Percentiles rank a stretch among this genome's conserved stretches.
Evolutionary conservation across 2,888 invertebrate species (phyloP).

Genomic region (Tuta absoluta): DNA sequence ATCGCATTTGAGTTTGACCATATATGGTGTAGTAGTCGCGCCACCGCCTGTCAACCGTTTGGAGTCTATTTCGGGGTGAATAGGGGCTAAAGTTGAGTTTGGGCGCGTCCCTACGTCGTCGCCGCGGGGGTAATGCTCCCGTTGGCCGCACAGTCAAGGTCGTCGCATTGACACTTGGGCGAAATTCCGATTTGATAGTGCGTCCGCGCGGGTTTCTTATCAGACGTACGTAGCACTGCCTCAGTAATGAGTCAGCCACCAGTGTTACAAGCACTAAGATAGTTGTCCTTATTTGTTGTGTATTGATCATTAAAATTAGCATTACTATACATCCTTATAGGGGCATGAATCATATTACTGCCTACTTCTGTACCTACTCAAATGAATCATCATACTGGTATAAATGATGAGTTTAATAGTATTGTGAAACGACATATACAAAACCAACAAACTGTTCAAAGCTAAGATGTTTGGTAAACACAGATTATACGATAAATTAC

Average conservation of each 20-base stretch:
- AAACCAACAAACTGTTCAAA: background rate
- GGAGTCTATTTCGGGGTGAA: constrained; percentile 62
- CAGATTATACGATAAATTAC: no score
- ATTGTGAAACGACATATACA: background rate
- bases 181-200: constrained; percentile 15
- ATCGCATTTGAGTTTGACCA: constrained; percentile 74
- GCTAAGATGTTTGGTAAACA: background rate
- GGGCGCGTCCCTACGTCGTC: constrained; percentile 39
- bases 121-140: constrained; percentile 55
- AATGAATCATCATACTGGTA: constrained; percentile 20
- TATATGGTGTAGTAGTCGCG: constrained; percentile 72
- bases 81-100: constrained; percentile 43
- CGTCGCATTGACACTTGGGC: constrained; percentile 29
- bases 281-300: constrained; percentile 37
- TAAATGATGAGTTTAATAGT: background rate
- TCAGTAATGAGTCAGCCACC: constrained; percentile 25
- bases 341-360: constrained; percentile 31
- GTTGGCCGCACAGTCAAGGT: constrained; percentile 61
- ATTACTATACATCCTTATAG: constrained; percentile 20
- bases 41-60: constrained; percentile 58
- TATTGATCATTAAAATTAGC: constrained; percentile 30
- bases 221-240: constrained; percentile 26
- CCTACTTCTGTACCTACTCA: background rate
- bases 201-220: constrained; percentile 31
- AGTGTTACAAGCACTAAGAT: constrained; percentile 16